phyloP scores from a whole-genome alignment of 2,113 vertebrate genomes.

The Merops nubicus region DNA sequence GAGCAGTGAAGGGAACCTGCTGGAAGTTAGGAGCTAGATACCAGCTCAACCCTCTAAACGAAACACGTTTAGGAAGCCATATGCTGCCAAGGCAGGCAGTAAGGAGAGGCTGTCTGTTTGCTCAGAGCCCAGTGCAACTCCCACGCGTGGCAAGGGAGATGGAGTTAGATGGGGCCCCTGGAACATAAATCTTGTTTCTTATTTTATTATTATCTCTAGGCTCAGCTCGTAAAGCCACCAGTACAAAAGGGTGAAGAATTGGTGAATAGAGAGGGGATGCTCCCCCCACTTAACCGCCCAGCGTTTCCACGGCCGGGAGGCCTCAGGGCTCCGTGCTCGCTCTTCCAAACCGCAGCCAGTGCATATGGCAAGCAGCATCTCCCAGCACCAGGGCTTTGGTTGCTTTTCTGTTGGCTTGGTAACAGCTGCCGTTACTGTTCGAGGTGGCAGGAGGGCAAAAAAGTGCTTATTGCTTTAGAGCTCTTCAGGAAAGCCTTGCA shows the following conservation, averaged over 20 bases:
- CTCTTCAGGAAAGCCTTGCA: conserved; percentile 32
- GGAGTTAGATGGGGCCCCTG: not conserved
- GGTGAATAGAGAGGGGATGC: not conserved
- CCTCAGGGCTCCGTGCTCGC: not conserved
- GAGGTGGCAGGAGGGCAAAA: conserved; percentile 58
- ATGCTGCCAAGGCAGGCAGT: not conserved
- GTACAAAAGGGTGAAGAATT: not conserved
- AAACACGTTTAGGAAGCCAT: conserved; percentile 26
- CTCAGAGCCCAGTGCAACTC: not conserved
- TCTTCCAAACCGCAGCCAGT: not conserved
- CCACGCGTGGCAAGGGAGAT: not conserved
- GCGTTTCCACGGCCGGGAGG: not conserved
- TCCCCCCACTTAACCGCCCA: not conserved
- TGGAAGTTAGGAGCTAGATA: conserved; percentile 38
- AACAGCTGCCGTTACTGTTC: conserved; percentile 48
- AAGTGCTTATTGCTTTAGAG: conserved; percentile 23
- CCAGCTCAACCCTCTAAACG: not conserved
- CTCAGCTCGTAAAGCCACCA: not conserved
- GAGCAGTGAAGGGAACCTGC: not conserved
- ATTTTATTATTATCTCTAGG: not conserved
- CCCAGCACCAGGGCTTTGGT: not conserved
- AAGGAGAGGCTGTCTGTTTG: conserved; percentile 25
- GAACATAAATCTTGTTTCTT: not conserved
- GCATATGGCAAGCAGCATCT: conserved; percentile 1
- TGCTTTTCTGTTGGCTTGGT: conserved; percentile 63